Base-by-base conservation (phyloP, 2,888 invertebrate genomes). In the Notocelia uddmanniana region DNA sequence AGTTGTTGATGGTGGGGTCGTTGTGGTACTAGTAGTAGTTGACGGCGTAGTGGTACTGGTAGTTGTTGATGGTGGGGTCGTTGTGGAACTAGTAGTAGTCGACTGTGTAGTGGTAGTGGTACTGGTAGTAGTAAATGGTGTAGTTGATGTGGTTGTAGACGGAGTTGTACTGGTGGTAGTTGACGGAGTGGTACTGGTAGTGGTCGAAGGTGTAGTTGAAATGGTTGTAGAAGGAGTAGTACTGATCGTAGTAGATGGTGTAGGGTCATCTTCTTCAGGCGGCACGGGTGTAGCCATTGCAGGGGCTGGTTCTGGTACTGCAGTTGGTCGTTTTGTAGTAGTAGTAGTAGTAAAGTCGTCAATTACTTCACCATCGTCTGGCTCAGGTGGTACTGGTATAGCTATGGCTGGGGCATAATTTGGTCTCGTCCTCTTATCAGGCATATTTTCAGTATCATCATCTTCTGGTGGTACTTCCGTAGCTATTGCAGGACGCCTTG, bases 201-300 rank as follows among this genome's bases (percentile, higher is more conserved):
- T 23, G 0, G 52, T 52, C 10, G 57, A 19, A 19, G 58, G 58
- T 19, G 60, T 62, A 10, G 60, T 45, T n/a, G 37, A 37, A 19
- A 13, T 23, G 1, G 59, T 59, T 41, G 59, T 23, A 6, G 41
- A 8, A 13, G 58, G 13, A 37, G 59, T 59, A 8, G n/a, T n/a
- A n/a, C n/a, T n/a, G n/a, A n/a, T n/a, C n/a, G n/a, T n/a, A n/a
- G 21, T 59, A n/a, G 52, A 18, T 21, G 8, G 1, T 19, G 45
- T 45, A 18, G 45, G 41, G n/a, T 57, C 57, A 5, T 34, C 57
- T 34, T 57, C 57, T 34, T 57, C 57, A 31, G 57, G 59, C 15
- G n/a, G 59, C 41, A 45, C 59, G 8, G 9, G 9, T 21, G 15
- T 59, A 2, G 59, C 41, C 41, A 45, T 59, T 1, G 59, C 41